Base-by-base conservation (phyloP, 2,797 vertebrate genomes). In the Acropternis orthonyx region DNA sequence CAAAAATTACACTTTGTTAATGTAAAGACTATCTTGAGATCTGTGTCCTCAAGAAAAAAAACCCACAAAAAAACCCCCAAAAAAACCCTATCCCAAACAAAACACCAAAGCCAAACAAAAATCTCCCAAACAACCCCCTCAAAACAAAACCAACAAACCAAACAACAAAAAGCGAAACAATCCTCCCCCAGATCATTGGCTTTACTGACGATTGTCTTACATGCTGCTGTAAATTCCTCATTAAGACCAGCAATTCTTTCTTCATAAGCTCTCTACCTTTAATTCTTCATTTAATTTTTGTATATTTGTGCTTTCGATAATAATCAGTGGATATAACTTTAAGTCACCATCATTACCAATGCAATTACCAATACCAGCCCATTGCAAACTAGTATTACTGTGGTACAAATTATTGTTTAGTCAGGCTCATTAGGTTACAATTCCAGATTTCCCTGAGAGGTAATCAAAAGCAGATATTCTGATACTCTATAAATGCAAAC, bases 101-200 rank as follows among this genome's bases (percentile, higher is more conserved):
- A 37, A 32, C 15, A n/a, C 11, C 14, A 11, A 18, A 0, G 0
- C 5, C 13, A 59, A 59, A 37, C 2, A 37, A 37, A 23, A 44
- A 8, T 17, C 32, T 5, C 5, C 20, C 20, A 39, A 52, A 12
- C 3, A 7, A 55, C 32, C 32, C 30, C 32, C 8, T 7, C 20
- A 14, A 55, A 44, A 32, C 6, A 51, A 55, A 59, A 34, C 7
- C 9, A 61, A 32, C 1, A 3, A 41, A 27, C 5, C 6, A 34
- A 12, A 7, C 2, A 21, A 44, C 20, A 30, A 52, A 52, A 30
- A 52, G 7, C 28, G 19, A 54, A 32, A 32, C 30, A 54, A 32
- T 27, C 26, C 48, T 7, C 5, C 5, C 52, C 30, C 6, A 22
- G 41, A 69, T 48, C 23, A 19, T n/a, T 73, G 20, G 3, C 32